A percentile compares a stretch with the other conserved stretches of the same genome.
Evolutionary conservation across 2,113 vertebrate genomes (phyloP).

Genomic region (Plestiodon gilberti): DNA sequence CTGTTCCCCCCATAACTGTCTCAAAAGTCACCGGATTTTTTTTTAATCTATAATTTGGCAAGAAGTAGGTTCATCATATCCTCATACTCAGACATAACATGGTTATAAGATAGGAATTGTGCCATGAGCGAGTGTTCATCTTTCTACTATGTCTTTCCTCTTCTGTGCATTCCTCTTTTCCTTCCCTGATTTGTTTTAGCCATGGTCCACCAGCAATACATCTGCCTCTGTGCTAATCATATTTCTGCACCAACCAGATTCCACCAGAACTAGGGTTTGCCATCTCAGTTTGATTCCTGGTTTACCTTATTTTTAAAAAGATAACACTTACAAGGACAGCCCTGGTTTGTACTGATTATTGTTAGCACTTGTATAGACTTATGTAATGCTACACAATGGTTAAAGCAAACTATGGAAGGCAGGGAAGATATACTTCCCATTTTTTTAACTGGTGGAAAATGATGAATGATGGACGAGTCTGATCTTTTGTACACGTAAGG

Average conservation of each 20-base stretch:
- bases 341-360: no score
- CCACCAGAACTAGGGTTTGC: no score
- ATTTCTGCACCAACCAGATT: no score
- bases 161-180: neutral
- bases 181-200: neutral
- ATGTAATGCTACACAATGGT: neutral
- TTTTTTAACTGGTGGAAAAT: no score
- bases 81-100: neutral
- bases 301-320: neutral
- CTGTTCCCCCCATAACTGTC: neutral
- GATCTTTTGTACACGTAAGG: no score
- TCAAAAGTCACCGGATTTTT: neutral
- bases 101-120: neutral
- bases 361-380: neutral
- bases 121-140: neutral
- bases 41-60: neutral
- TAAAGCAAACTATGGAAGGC: no score
- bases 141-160: neutral
- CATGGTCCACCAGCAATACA: neutral
- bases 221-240: no score
- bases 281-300: neutral
- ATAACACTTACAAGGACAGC: no score
- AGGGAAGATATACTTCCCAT: neutral
- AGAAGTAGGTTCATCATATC: no score
- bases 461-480: no score